phyloP scores from a whole-genome alignment of 2,888 invertebrate genomes.

The Tachina grossa region DNA sequence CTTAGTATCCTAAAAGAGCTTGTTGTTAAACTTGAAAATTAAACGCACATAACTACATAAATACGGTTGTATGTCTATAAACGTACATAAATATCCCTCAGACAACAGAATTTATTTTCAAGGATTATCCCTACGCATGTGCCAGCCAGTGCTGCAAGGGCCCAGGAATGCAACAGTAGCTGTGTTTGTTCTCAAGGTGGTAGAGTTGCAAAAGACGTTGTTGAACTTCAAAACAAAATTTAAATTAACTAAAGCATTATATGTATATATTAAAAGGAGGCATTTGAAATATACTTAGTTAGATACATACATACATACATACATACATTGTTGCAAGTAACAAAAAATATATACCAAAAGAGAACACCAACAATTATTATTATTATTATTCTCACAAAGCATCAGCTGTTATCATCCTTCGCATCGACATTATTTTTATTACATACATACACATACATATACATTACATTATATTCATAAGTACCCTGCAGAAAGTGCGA shows the following conservation, averaged over 20 bases:
- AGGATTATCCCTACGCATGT: slow-evolving; percentile 69
- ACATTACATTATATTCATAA: neutral
- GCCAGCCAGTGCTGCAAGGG: slow-evolving; percentile 41
- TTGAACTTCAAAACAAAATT: slow-evolving; percentile 12
- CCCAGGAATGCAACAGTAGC: slow-evolving; percentile 40
- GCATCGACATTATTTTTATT: slow-evolving; percentile 6
- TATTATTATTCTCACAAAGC: slow-evolving; percentile 30
- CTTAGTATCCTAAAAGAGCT: slow-evolving; percentile 54
- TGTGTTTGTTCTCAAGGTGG: neutral
- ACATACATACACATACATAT: neutral
- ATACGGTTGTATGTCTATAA: neutral
- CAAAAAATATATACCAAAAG: neutral
- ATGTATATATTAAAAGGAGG: slow-evolving; percentile 21
- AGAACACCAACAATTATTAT: slow-evolving; percentile 27
- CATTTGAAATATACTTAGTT: slow-evolving; percentile 36
- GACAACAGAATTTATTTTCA: slow-evolving; percentile 16
- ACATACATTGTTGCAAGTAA: neutral
- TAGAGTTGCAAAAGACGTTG: neutral
- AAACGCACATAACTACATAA: neutral
- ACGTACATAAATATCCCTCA: slow-evolving; percentile 31
- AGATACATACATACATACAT: neutral
- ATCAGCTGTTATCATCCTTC: slow-evolving; percentile 68
- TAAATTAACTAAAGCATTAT: slow-evolving; percentile 10
- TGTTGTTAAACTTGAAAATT: slow-evolving; percentile 40
- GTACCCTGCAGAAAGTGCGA: too few relatives aligned